phyloP scores from a whole-genome alignment of 2,113 vertebrate genomes.

The Casuarius casuarius region DNA sequence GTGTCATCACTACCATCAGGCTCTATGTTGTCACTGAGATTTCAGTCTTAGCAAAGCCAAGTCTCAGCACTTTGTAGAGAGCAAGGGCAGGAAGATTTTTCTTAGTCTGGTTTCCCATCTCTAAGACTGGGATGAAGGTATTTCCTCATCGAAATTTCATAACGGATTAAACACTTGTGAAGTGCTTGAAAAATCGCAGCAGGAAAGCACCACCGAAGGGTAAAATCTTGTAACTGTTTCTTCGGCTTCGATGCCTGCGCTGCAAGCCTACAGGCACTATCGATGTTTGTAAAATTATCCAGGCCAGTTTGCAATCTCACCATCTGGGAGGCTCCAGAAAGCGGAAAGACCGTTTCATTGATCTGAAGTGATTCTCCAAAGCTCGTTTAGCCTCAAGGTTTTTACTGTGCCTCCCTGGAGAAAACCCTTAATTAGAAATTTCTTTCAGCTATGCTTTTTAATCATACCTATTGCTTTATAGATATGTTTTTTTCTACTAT shows the following conservation, averaged over 20 bases:
- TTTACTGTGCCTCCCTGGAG: neutral
- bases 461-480: slow-evolving; percentile 8
- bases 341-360: neutral
- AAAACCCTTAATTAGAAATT: slow-evolving; percentile 46
- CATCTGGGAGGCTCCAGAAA: neutral
- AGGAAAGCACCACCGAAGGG: neutral
- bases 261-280: neutral
- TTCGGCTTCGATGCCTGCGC: neutral
- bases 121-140: neutral
- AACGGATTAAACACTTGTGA: neutral
- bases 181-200: neutral
- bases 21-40: neutral
- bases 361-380: neutral
- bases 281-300: neutral
- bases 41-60: neutral
- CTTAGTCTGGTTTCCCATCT: neutral
- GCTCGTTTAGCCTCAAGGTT: neutral
- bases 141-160: neutral
- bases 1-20: neutral
- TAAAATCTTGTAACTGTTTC: neutral
- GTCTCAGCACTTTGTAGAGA: neutral
- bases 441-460: slow-evolving; percentile 28
- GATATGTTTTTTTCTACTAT: neutral
- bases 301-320: neutral
- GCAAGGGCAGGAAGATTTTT: neutral